Percentiles rank a stretch among this genome's conserved stretches.
Evolutionary conservation across 2,113 vertebrate species (phyloP).

Genomic region (Zosterops lateralis): DNA sequence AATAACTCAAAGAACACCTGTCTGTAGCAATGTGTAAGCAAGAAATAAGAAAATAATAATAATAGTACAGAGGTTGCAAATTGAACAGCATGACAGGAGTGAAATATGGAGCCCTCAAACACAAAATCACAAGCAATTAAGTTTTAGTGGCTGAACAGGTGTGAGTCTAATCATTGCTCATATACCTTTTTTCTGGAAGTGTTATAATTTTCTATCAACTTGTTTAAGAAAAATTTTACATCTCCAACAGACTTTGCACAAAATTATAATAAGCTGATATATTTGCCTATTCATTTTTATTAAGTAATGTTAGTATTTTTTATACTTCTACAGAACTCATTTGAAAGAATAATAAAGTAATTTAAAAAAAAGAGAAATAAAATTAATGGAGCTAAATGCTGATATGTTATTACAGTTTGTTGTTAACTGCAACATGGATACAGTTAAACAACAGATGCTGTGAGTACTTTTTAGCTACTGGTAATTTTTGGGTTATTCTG

Average conservation of each 20-base stretch:
- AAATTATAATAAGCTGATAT: background rate
- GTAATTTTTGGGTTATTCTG: conserved; percentile 2
- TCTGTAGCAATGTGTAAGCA: fast-evolving
- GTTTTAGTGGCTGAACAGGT: background rate
- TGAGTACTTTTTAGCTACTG: background rate
- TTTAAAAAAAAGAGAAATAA: background rate
- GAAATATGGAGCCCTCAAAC: background rate
- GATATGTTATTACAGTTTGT: conserved; percentile 7
- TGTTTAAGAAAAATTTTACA: background rate
- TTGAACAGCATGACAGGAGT: background rate
- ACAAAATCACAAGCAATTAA: background rate
- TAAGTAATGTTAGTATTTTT: background rate
- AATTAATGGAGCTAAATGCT: background rate
- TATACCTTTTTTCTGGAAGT: background rate
- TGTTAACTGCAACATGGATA: conserved; percentile 31
- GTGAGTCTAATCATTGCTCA: background rate
- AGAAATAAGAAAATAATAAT: background rate
- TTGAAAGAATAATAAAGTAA: background rate
- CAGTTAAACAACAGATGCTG: conserved; percentile 53
- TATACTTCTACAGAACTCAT: background rate
- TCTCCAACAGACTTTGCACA: background rate
- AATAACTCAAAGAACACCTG: background rate
- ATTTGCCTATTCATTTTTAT: background rate
- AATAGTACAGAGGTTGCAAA: background rate
- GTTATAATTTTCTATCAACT: background rate